Evolutionary conservation across 2,113 vertebrate genomes (phyloP).

Genomic region (Conger conger): DNA sequence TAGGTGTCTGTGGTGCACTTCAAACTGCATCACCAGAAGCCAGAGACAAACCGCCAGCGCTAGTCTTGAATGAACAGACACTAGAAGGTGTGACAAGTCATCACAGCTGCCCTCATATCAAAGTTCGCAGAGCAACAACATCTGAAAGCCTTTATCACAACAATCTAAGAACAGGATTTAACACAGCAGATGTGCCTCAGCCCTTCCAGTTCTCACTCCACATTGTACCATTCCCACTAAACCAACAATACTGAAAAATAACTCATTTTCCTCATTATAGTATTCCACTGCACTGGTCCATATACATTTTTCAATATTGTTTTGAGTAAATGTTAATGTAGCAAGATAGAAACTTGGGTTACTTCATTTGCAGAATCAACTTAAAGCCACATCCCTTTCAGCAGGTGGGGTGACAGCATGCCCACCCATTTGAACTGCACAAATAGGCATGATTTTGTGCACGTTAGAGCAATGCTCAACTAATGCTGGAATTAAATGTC

Average conservation of each 20-base stretch:
- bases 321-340: not conserved
- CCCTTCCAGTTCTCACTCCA: not conserved
- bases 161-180: not conserved
- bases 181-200: not conserved
- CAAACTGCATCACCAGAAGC: not conserved
- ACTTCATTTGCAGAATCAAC: no score
- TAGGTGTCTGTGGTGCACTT: conserved; percentile 4
- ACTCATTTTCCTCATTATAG: not conserved
- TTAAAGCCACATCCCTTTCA: not conserved
- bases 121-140: not conserved
- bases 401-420: not conserved
- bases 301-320: not conserved
- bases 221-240: not conserved
- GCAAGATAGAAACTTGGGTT: not conserved
- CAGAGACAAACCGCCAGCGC: not conserved
- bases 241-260: not conserved
- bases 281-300: not conserved
- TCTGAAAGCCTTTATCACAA: not conserved
- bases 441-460: not conserved
- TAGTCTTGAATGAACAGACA: conserved; percentile 2
- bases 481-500: not conserved
- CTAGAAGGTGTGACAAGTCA: not conserved
- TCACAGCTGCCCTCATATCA: not conserved
- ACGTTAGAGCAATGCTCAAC: not conserved
- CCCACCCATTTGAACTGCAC: not conserved